Evolutionary conservation across 2,113 vertebrate species (phyloP), one percentile per base, ranked within the genome.

Genomic region (Oplegnathus fasciatus): DNA sequence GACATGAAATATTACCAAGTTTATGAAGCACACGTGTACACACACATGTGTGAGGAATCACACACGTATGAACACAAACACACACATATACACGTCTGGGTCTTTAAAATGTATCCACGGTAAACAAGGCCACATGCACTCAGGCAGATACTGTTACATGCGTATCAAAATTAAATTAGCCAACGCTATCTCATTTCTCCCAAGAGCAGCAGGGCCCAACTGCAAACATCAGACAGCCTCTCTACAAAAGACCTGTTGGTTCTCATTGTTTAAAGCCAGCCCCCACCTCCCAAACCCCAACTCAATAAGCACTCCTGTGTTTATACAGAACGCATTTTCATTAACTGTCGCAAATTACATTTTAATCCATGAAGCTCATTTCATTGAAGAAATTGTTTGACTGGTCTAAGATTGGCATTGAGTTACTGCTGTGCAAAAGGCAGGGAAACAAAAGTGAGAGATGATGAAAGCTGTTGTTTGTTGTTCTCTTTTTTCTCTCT

Each of bases 311-410:
- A 70, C 75, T 71, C 78, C 66, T 37, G 84, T 89, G 83, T 92
- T 93, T 92, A 91, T 67, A 81, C 82, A 75, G 65, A 94, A 88
- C 11, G 9, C 75, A 84, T 92, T 93, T 91, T 92, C 89, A 93
- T 92, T 92, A 90, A 89, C 89, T 87, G 86, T 77, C 70, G 87
- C 87, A 92, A 94, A 95, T 94, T 94, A 84, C 78, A 94, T 93
- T 93, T 93, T 89, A 93, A 92, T 93, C 91, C 88, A 89, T 90
- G 88, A 90, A 90, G 89, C 86, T 55, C 60, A 88, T 84, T 92
- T 86, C 77, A 88, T 80, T 90, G 85, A 87, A 90, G 81, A 91
- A 94, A 88, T 74, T 80, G 84, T 93, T 92, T 89, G 83, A 92
- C 86, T 85, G 87, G 30, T 77, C 34, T 55, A 81, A 90, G 75